Evolutionary conservation across 2,888 invertebrate species (phyloP).

Genomic region (Metallyticus violacea): DNA sequence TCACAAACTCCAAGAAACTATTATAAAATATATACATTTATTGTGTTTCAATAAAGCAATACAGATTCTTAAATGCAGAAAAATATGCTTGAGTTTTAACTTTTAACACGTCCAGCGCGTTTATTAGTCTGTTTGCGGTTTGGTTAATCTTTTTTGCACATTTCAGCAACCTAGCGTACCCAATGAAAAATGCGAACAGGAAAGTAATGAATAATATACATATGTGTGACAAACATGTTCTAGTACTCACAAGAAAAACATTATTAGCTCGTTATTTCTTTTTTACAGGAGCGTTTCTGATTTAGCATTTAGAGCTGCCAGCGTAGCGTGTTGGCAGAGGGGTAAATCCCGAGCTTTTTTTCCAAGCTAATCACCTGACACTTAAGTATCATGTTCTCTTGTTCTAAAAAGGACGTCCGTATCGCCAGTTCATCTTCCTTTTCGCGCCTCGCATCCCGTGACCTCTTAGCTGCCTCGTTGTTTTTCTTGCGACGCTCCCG

Average conservation of each 20-base stretch:
- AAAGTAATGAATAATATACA: too few relatives aligned
- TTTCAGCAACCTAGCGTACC: not conserved
- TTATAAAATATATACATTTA: not conserved
- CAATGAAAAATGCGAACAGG: too few relatives aligned
- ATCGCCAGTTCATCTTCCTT: constrained; percentile 92
- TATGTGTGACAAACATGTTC: too few relatives aligned
- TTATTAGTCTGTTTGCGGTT: not conserved
- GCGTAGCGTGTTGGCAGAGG: not conserved
- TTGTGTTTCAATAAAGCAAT: not conserved
- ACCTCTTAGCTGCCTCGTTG: constrained; percentile 93
- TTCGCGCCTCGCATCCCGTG: constrained; percentile 82
- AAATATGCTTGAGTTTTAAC: not conserved
- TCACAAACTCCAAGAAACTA: too few relatives aligned
- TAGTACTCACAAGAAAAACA: too few relatives aligned
- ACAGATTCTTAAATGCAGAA: not conserved
- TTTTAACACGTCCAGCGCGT: not conserved
- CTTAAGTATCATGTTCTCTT: constrained; percentile 77
- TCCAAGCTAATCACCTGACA: constrained; percentile 53
- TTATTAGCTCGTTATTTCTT: too few relatives aligned
- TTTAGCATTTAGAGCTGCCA: not conserved
- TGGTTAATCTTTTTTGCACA: not conserved
- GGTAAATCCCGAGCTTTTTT: not conserved
- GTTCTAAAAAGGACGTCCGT: constrained; percentile 80
- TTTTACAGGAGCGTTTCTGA: too few relatives aligned
- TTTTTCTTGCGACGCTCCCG: constrained; percentile 86